Conservation (phyloP, 2,113 vertebrate genomes). For the Oryzias javanicus region DNA sequence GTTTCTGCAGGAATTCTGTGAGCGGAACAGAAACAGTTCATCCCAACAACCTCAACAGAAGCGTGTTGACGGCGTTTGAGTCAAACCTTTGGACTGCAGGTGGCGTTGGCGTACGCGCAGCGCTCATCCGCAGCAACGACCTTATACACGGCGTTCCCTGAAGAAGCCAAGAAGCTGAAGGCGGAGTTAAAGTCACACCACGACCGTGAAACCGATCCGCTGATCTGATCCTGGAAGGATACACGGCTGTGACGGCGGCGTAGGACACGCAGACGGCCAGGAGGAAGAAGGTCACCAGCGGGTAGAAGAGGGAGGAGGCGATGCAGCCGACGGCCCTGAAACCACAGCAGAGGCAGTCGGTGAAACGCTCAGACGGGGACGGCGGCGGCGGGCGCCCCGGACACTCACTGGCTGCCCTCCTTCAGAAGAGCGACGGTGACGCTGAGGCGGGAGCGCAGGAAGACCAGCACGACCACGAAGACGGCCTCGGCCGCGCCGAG, state of each 20-base stretch:
- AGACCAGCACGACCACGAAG: constrained; percentile 87
- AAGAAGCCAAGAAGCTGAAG: constrained; percentile 89
- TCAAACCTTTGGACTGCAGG: constrained; percentile 87
- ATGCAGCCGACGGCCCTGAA: constrained; percentile 88
- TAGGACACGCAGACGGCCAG: constrained; percentile 91
- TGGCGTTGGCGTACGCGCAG: constrained; percentile 86
- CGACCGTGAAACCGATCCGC: neutral
- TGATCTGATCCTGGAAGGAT: constrained; percentile 77
- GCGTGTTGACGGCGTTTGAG: neutral
- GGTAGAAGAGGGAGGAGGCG: constrained; percentile 90
- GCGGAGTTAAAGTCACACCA: constrained; percentile 50
- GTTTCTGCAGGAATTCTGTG: no score
- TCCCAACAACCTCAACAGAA: no score
- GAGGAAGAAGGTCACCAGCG: constrained; percentile 89
- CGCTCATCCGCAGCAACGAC: constrained; percentile 79
- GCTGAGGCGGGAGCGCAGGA: constrained; percentile 85
- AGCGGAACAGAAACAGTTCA: no score
- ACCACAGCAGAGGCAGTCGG: constrained; percentile 24
- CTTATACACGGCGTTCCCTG: constrained; percentile 90
- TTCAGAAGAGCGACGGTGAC: constrained; percentile 88
- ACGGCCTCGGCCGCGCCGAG: constrained; percentile 82
- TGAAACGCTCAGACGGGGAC: neutral
- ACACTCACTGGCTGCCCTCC: constrained; percentile 91
- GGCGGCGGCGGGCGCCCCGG: constrained; percentile 1
- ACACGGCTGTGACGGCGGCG: constrained; percentile 91